Evolutionary conservation across 2,797 vertebrate genomes (phyloP), one percentile per base, ranked within the genome.

Genomic region (Spinibarbus caldwelli): DNA sequence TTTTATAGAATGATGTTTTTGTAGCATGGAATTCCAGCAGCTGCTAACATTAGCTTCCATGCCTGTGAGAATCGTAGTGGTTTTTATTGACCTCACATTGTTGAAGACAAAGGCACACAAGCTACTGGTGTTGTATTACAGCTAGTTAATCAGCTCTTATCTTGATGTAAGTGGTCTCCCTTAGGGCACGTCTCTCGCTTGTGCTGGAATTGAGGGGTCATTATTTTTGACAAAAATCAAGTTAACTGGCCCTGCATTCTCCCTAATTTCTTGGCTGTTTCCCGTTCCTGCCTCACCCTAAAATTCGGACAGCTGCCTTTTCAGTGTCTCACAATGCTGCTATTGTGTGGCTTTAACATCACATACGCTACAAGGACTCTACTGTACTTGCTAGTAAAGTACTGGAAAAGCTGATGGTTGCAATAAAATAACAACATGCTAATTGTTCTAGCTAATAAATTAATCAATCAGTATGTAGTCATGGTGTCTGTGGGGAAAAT

Each of bases 201-300:
- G 62, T 36, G 15, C 78, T 88, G 80, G 67, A 71, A 86, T 38
- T 71, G 75, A 82, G 78, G 62, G 81, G 67, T 85, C 83, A 81
- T 89, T 89, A 85, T 86, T 86, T 89, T 85, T 85, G 87, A 88
- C 83, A 85, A 86, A 88, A 90, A 88, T 90, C 85, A 85, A 83
- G 84, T 89, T 90, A 88, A 87, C 85, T 66, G 72, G 83, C 83
- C 78, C 73, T 83, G 83, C 79, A 85, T 89, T 86, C 76, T 80
- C 70, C 36, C 71, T 89, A 84, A 86, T 88, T 89, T 88, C 78
- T 87, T 59, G 57, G 21, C 82, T 41, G 79, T 34, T 86, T 90
- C 83, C 86, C 36, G n/a, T 83, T 86, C 59, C 85, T 78, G 84
- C 81, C 77, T 83, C 76, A 64, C 83, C 86, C 82, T 15, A 68